These are phyloP conservation scores for Stenopsyche tienmushanensis DNA, from an alignment of 1,140 invertebrate genomes.

Conservation along the genomic window DNA sequence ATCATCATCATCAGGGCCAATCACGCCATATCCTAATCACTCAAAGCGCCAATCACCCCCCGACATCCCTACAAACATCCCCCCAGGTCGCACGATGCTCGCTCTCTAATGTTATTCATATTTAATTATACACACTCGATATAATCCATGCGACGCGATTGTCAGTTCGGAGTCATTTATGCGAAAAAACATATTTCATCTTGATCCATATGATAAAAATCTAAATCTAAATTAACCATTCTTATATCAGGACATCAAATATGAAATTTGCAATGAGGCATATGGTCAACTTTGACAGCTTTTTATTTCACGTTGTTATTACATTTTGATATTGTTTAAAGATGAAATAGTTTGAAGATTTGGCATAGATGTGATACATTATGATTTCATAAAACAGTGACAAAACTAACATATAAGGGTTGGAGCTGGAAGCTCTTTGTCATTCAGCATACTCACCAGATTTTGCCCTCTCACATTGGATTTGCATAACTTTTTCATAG, in stretches of 20 bases:
- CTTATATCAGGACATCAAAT: neutral
- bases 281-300: neutral
- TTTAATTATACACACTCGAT: too few species aligned
- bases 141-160: too few species aligned
- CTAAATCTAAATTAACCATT: too few species aligned
- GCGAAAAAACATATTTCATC: too few species aligned
- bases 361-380: neutral
- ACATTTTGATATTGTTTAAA: neutral
- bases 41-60: too few species aligned
- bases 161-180: too few species aligned
- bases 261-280: neutral
- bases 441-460: neutral
- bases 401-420: neutral
- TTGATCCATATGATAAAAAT: too few species aligned
- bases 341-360: neutral
- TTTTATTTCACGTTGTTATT: neutral
- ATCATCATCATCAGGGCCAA: too few species aligned
- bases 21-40: too few species aligned
- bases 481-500: neutral
- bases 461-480: neutral
- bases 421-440: neutral
- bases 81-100: too few species aligned
- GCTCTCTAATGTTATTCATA: too few species aligned
- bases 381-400: neutral
- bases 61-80: too few species aligned